A percentile compares a stretch with the other conserved stretches of the same genome.
Conservation (phyloP, 2,113 vertebrate species). For the Tenrec ecaudatus region DNA sequence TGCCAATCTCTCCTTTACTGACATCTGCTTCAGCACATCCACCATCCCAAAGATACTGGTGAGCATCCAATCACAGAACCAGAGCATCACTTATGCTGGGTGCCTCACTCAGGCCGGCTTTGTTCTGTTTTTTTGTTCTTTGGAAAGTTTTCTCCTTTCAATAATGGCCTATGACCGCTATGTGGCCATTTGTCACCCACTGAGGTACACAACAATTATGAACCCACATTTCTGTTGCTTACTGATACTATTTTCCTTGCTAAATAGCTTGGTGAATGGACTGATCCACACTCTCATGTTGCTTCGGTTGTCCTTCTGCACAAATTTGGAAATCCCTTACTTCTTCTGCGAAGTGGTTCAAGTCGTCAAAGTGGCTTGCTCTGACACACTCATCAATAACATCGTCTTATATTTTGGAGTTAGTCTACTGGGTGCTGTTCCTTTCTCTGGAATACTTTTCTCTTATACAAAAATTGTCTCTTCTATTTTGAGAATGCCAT, state of each 20-base stretch:
- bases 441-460: slow-evolving; percentile 47
- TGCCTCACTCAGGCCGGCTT: not conserved
- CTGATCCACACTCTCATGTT: not conserved
- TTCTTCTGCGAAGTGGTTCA: not conserved
- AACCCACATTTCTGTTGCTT: not conserved
- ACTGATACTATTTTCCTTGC: not conserved
- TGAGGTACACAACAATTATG: slow-evolving; percentile 44
- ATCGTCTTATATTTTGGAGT: not conserved
- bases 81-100: not conserved
- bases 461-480: slow-evolving; percentile 48
- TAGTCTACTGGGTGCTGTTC: not conserved
- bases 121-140: not conserved
- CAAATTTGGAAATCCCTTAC: not conserved
- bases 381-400: not conserved
- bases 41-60: too few relatives aligned
- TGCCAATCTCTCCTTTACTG: too few relatives aligned
- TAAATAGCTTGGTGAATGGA: not conserved
- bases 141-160: slow-evolving; percentile 30
- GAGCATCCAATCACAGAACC: too few relatives aligned
- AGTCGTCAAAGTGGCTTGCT: not conserved
- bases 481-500: slow-evolving; percentile 49
- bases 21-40: too few relatives aligned
- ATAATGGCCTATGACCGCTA: slow-evolving; percentile 47
- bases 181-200: not conserved
- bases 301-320: not conserved